A percentile compares a stretch with the other conserved stretches of the same genome.
These are phyloP conservation scores for Scaptomyza reducta DNA, from an alignment of 2,888 invertebrate genomes.

Conservation along the genomic window DNA sequence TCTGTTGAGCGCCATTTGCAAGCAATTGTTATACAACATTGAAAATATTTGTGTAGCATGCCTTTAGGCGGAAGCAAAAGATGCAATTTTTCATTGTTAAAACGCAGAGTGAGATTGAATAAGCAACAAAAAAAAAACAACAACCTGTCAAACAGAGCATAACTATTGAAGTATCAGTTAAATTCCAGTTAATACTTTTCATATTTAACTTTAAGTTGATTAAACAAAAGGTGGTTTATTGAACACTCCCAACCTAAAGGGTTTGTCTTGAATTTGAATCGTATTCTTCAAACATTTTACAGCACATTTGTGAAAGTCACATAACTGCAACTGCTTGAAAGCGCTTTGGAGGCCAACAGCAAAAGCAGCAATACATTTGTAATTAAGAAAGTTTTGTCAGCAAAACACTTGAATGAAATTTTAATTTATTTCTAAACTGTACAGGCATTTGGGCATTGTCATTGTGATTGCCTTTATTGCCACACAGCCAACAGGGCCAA, in stretches of 20 bases:
- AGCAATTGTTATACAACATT: conserved; percentile 32
- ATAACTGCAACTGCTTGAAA: conserved; percentile 16
- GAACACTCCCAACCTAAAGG: too few species aligned
- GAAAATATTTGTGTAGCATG: conserved; percentile 9
- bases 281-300: conserved; percentile 9
- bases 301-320: conserved; percentile 18
- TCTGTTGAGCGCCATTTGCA: conserved; percentile 48
- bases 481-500: conserved; percentile 24
- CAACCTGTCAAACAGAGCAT: not conserved
- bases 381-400: conserved; percentile 76
- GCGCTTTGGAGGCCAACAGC: conserved; percentile 12
- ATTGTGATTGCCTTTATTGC: conserved; percentile 50
- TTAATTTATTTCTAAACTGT: conserved; percentile 75
- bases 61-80: conserved; percentile 7
- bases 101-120: too few species aligned
- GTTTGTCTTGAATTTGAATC: not conserved
- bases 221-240: too few species aligned
- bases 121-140: not conserved
- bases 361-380: conserved; percentile 61
- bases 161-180: too few species aligned
- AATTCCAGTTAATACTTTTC: too few species aligned
- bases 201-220: too few species aligned
- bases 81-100: not conserved
- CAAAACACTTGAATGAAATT: conserved; percentile 76
- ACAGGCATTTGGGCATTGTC: conserved; percentile 35